A percentile compares a stretch with the other conserved stretches of the same genome.
Conservation (phyloP, 1,140 invertebrate species). For the Magallana gigas region DNA sequence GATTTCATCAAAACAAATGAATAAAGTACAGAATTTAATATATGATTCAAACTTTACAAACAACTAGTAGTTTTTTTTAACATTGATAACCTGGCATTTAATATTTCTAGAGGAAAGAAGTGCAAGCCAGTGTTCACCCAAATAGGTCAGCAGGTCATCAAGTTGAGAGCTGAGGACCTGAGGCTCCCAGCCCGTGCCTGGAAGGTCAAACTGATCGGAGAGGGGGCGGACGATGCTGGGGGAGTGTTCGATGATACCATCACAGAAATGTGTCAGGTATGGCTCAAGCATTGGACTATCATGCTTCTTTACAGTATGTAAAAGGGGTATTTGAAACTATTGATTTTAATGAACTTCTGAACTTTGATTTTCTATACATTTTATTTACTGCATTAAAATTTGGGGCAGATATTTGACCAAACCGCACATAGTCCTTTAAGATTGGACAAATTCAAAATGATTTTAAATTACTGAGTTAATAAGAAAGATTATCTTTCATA, state of each 20-base stretch:
- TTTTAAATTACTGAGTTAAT: too few relatives aligned
- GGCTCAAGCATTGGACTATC: slow-evolving; percentile 6
- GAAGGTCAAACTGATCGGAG: slow-evolving; percentile 83
- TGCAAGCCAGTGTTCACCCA: slow-evolving; percentile 84
- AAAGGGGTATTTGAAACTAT: neutral
- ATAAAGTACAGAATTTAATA: too few relatives aligned
- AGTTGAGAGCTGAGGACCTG: slow-evolving; percentile 82
- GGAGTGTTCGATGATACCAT: slow-evolving; percentile 88
- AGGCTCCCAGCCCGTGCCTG: slow-evolving; percentile 84
- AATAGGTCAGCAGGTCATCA: slow-evolving; percentile 84
- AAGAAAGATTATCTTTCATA: too few relatives aligned
- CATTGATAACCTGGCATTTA: too few relatives aligned
- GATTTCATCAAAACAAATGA: too few relatives aligned
- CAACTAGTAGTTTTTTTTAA: too few relatives aligned
- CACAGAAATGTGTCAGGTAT: slow-evolving; percentile 84
- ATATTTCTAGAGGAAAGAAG: slow-evolving; percentile 78
- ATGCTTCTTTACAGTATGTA: neutral
- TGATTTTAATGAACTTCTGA: neutral
- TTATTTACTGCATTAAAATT: too few relatives aligned
- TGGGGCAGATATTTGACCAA: too few relatives aligned
- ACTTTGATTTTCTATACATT: too few relatives aligned
- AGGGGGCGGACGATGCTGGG: slow-evolving; percentile 86
- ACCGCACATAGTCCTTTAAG: too few relatives aligned
- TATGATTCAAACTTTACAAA: too few relatives aligned
- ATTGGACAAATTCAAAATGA: too few relatives aligned